Evolutionary conservation across 2,888 invertebrate species (phyloP).

Genomic region (Hirtodrosophila duncani): DNA sequence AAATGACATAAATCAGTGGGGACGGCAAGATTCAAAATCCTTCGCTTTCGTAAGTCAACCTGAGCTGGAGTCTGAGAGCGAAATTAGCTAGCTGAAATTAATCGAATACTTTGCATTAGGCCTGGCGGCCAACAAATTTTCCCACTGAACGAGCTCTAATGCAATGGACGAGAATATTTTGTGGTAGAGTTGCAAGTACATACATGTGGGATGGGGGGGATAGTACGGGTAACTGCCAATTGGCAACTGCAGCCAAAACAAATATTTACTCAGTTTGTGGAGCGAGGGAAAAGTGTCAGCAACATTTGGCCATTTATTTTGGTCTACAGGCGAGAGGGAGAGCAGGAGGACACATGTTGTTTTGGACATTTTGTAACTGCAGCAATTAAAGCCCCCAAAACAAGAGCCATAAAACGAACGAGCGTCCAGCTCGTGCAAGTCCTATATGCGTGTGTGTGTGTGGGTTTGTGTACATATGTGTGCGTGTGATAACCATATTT

Average conservation of each 20-base stretch:
- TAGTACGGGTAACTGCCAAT: constrained; percentile 18
- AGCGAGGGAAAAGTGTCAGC: constrained; percentile 16
- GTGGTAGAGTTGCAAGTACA: not conserved
- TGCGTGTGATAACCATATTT: constrained; percentile 49
- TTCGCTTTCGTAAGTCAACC: no score
- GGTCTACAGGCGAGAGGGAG: not conserved
- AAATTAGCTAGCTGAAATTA: constrained; percentile 57
- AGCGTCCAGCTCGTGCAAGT: constrained; percentile 11
- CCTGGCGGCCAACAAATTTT: constrained; percentile 6
- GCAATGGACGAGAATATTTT: constrained; percentile 2
- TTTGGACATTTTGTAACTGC: constrained; percentile 51
- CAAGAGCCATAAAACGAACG: constrained; percentile 50
- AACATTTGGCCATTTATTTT: constrained; percentile 47
- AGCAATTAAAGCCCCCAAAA: constrained; percentile 56
- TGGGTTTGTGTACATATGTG: constrained; percentile 6
- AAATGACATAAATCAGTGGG: constrained; percentile 45
- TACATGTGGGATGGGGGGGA: not conserved
- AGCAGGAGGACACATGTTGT: constrained; percentile 39
- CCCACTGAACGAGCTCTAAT: constrained; percentile 6
- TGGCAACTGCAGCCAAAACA: constrained; percentile 44
- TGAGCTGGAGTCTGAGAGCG: not conserved
- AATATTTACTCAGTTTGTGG: constrained; percentile 44
- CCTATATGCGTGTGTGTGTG: constrained; percentile 2
- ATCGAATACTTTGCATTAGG: constrained; percentile 38
- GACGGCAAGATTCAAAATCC: constrained; percentile 2